phyloP scores from a whole-genome alignment of 2,797 vertebrate species.

The Streptopelia turtur region DNA sequence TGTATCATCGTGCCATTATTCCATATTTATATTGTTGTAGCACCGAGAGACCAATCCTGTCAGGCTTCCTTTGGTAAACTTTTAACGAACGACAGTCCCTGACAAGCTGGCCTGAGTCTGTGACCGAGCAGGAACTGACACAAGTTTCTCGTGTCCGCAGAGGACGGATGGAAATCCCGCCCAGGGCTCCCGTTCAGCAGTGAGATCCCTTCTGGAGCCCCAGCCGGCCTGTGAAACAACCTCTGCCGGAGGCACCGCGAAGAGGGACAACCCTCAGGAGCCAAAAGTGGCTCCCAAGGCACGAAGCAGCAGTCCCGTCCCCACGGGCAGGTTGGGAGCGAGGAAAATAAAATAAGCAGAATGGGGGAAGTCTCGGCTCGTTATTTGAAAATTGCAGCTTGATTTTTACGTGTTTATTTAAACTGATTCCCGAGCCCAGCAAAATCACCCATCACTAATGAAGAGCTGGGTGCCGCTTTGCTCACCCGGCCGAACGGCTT shows the following conservation, averaged over 20 bases:
- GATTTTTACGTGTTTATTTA: neutral
- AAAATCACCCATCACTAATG: neutral
- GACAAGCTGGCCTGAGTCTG: constrained; percentile 19
- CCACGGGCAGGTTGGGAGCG: neutral
- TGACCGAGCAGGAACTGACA: constrained; percentile 11
- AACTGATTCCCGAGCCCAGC: neutral
- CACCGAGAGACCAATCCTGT: constrained; percentile 23
- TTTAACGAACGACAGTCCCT: neutral
- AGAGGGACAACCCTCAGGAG: neutral
- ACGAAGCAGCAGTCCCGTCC: neutral
- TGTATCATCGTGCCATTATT: constrained; percentile 31
- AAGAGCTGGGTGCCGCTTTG: neutral
- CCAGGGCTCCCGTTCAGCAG: neutral
- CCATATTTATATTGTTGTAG: constrained; percentile 40
- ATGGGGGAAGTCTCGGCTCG: neutral
- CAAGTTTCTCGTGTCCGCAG: neutral
- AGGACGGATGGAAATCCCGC: neutral
- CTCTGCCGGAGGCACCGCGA: neutral
- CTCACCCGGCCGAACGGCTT: neutral
- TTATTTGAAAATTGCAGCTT: neutral
- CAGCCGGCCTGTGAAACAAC: neutral
- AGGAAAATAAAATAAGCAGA: neutral
- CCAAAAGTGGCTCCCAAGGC: neutral
- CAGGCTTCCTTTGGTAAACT: constrained; percentile 26
- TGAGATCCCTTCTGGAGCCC: neutral